A percentile compares a stretch with the other conserved stretches of the same genome.
Evolutionary conservation across 1,140 invertebrate species (phyloP).

Genomic region (Drosophila erecta): DNA sequence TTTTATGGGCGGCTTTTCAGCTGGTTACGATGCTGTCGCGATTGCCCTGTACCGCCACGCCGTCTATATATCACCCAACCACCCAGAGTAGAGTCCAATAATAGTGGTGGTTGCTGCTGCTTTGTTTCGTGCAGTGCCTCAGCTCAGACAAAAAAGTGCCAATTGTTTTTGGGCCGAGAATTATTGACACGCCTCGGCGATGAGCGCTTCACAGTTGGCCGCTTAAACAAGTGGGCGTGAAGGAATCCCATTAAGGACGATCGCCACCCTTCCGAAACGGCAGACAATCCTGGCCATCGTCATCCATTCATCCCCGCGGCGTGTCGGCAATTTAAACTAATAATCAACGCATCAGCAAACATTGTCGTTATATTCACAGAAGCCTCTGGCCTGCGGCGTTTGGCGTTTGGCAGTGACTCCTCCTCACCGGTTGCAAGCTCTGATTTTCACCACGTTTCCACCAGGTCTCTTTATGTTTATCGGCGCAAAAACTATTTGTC

Average conservation of each 20-base stretch:
- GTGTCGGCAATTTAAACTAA: conserved; percentile 82
- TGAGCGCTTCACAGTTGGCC: conserved; percentile 72
- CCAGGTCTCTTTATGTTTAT: neutral
- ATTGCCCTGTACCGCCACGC: conserved; percentile 34
- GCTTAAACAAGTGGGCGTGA: conserved; percentile 81
- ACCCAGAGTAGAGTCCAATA: neutral
- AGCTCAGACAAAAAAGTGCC: conserved; percentile 58
- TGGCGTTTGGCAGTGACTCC: conserved; percentile 55
- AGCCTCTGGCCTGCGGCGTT: conserved; percentile 46
- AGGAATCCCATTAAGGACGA: conserved; percentile 78
- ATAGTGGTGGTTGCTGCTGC: conserved; percentile 32
- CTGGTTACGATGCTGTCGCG: conserved; percentile 75
- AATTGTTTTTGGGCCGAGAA: conserved; percentile 54
- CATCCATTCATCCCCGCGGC: conserved; percentile 42
- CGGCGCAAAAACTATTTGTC: no score
- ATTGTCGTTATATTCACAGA: conserved; percentile 79
- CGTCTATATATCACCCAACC: conserved; percentile 3
- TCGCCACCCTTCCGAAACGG: conserved; percentile 20
- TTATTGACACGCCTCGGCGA: conserved; percentile 68
- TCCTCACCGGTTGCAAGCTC: conserved; percentile 61
- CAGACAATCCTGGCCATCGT: conserved; percentile 31
- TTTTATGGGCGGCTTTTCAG: conserved; percentile 80
- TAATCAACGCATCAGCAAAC: conserved; percentile 84
- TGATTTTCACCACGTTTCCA: conserved; percentile 13
- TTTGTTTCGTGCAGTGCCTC: conserved; percentile 55